Evolutionary conservation across 1,140 invertebrate species (phyloP).

Genomic region (Drosophila saltans): DNA sequence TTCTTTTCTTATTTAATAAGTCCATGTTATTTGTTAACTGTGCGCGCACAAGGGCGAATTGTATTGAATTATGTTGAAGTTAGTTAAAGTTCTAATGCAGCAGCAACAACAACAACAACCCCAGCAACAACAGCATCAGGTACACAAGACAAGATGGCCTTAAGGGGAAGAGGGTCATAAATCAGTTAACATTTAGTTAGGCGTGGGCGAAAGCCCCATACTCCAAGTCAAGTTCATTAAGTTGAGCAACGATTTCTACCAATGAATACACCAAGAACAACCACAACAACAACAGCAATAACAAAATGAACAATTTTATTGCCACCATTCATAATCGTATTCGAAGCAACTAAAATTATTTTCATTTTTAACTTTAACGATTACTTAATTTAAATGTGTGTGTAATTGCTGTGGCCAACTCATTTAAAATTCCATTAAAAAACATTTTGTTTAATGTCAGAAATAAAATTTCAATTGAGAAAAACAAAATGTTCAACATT

Average conservation of each 20-base stretch:
- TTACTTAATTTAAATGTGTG: too few species aligned
- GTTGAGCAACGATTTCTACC: not conserved
- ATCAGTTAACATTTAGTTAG: constrained; percentile 8
- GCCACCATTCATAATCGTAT: not conserved
- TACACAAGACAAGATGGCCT: not conserved
- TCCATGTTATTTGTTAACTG: constrained; percentile 82
- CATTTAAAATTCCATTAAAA: too few species aligned
- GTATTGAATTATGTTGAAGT: constrained; percentile 58
- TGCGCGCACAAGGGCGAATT: constrained; percentile 58
- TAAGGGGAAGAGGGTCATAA: constrained; percentile 1
- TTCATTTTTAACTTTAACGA: too few species aligned
- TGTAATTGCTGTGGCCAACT: too few species aligned
- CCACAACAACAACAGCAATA: not conserved
- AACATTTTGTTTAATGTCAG: too few species aligned
- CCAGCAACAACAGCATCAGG: not conserved
- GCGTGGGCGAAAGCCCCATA: not conserved
- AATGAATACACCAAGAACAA: too few species aligned
- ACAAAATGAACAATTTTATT: not conserved
- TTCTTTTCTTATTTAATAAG: constrained; percentile 71
- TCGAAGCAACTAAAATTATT: too few species aligned
- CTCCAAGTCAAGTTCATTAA: constrained; percentile 3
- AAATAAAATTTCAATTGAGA: too few species aligned
- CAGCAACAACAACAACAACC: not conserved
- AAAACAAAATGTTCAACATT: too few species aligned
- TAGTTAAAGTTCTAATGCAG: constrained; percentile 7